Percentiles rank a stretch among this genome's conserved stretches.
phyloP scores from a whole-genome alignment of 2,797 vertebrate species.

The Melanotaenia pygmaea region DNA sequence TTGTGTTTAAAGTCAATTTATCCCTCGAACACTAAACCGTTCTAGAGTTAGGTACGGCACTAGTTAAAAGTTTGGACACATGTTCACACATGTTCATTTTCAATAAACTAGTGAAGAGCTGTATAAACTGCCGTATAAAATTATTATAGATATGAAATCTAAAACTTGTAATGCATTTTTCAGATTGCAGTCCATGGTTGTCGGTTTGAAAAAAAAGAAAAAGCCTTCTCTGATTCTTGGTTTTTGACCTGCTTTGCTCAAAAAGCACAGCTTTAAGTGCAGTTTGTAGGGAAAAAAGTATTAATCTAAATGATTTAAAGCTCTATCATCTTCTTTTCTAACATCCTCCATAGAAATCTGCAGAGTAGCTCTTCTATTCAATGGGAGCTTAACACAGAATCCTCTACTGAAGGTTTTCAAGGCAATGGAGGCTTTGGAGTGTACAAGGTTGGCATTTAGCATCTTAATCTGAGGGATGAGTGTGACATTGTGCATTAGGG shows the following conservation, averaged over 20 bases:
- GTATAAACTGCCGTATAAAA: neutral
- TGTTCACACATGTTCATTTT: neutral
- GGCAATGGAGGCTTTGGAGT: constrained; percentile 66
- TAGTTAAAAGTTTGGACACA: too few relatives aligned
- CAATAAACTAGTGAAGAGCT: neutral
- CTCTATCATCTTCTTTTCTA: constrained; percentile 54
- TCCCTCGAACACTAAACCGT: too few relatives aligned
- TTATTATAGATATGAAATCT: neutral
- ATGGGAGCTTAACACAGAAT: constrained; percentile 63
- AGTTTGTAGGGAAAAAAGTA: constrained; percentile 52
- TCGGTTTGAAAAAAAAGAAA: too few relatives aligned
- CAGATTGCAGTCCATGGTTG: neutral
- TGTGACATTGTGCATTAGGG: constrained; percentile 80
- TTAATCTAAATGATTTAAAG: constrained; percentile 71
- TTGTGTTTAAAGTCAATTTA: too few relatives aligned
- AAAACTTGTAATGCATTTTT: neutral
- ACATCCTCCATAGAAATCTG: constrained; percentile 55
- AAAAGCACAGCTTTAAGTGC: constrained; percentile 56
- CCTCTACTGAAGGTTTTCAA: constrained; percentile 66
- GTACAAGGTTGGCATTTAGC: constrained; percentile 73
- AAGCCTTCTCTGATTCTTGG: neutral
- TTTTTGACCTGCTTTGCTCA: constrained; percentile 22
- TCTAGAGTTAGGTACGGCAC: too few relatives aligned
- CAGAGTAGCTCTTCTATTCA: constrained; percentile 65
- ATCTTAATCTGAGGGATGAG: constrained; percentile 77